Conservation (phyloP, 2,888 invertebrate species). For the Lasioglossum marginatum region DNA sequence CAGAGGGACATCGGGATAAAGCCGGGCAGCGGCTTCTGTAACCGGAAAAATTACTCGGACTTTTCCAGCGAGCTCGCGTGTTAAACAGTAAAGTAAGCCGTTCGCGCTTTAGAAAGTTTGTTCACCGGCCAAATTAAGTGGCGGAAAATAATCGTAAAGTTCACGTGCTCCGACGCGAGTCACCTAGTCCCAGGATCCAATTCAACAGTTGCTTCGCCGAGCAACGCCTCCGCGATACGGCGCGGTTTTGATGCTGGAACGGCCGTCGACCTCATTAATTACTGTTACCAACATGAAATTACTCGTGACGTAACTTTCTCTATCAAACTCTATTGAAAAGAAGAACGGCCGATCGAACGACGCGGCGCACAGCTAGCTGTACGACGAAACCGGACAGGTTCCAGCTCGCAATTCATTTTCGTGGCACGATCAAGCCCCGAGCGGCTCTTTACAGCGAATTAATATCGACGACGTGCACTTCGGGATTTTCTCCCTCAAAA, state of each 20-base stretch:
- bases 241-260: neutral
- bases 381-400: neutral
- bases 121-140: slow-evolving; percentile 32
- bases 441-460: neutral
- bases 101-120: slow-evolving; percentile 27
- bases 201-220: neutral
- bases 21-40: neutral
- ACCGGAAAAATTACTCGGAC: slow-evolving; percentile 33
- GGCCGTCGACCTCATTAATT: neutral
- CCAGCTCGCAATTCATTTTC: neutral
- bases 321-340: neutral
- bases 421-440: neutral
- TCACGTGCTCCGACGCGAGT: neutral
- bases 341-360: neutral
- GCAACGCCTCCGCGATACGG: neutral
- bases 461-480: neutral
- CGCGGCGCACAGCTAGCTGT: neutral
- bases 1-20: slow-evolving; percentile 42
- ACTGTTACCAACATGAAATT: neutral
- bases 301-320: neutral
- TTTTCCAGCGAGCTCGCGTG: slow-evolving; percentile 14
- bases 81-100: slow-evolving; percentile 39
- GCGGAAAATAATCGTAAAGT: slow-evolving; percentile 39
- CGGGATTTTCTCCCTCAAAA: neutral
- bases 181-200: no score